Percentiles rank a stretch among this genome's conserved stretches.
Evolutionary conservation across 2,888 invertebrate species (phyloP).

Genomic region (Neoaliturus tenellus): DNA sequence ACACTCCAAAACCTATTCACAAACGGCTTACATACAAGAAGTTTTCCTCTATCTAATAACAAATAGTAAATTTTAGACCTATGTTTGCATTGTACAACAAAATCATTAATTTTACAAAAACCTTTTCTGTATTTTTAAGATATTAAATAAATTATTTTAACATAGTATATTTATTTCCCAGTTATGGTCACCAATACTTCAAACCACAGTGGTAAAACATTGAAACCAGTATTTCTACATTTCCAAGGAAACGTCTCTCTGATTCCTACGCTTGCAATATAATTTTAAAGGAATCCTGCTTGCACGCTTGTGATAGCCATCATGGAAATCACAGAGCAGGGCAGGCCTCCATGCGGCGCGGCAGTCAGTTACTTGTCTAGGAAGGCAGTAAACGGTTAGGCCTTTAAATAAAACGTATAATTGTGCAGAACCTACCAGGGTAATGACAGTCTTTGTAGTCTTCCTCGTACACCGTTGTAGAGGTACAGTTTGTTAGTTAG

Average conservation of each 20-base stretch:
- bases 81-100: too few relatives aligned
- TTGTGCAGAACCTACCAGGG: background rate
- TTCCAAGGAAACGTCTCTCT: background rate
- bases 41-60: too few relatives aligned
- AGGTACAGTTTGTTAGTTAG: too few relatives aligned
- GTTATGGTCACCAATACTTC: background rate
- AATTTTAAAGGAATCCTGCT: constrained; percentile 13
- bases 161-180: too few relatives aligned
- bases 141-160: too few relatives aligned
- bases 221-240: background rate
- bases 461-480: background rate
- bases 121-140: too few relatives aligned
- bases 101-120: too few relatives aligned
- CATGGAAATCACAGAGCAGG: background rate
- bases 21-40: too few relatives aligned
- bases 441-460: constrained; percentile 10
- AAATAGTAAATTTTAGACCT: too few relatives aligned
- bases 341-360: background rate
- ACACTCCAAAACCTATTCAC: too few relatives aligned
- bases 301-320: background rate
- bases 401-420: constrained; percentile 8
- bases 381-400: background rate
- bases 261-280: background rate
- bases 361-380: background rate
- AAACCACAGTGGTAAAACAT: background rate